phyloP scores from a whole-genome alignment of 2,113 vertebrate species.

The Romanogobio albipinnatus region DNA sequence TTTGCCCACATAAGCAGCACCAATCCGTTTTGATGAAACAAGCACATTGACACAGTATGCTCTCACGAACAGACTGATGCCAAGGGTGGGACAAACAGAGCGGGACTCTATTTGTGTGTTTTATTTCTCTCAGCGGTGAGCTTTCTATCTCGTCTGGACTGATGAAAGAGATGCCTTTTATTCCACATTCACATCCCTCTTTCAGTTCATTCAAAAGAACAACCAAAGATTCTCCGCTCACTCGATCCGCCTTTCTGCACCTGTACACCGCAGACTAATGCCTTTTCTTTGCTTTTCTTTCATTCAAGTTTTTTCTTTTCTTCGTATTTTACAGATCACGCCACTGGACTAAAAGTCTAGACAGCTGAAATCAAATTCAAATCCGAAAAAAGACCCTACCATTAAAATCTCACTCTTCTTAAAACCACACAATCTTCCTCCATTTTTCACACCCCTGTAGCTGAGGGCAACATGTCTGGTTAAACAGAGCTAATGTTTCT shows the following conservation, averaged over 20 bases:
- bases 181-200: slow-evolving; percentile 1
- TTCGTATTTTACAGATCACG: background rate
- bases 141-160: background rate
- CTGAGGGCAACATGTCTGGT: slow-evolving; percentile 41
- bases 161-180: slow-evolving; percentile 38
- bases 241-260: slow-evolving; percentile 9
- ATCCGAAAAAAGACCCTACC: background rate
- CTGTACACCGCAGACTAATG: background rate
- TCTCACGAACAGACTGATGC: background rate
- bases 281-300: background rate
- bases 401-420: background rate
- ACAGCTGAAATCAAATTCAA: background rate
- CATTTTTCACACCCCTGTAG: background rate
- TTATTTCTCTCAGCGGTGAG: slow-evolving; percentile 23
- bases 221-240: background rate
- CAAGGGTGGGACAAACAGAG: slow-evolving; percentile 17
- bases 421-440: background rate
- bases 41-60: slow-evolving; percentile 25
- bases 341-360: background rate
- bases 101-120: background rate
- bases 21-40: slow-evolving; percentile 43
- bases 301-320: background rate
- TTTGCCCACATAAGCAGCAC: slow-evolving; percentile 21
- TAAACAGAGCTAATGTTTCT: slow-evolving; percentile 57
- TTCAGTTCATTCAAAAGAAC: slow-evolving; percentile 13